Percentiles rank a stretch among this genome's conserved stretches.
phyloP scores from a whole-genome alignment of 2,888 invertebrate species.

The Coelopa pilipes region DNA sequence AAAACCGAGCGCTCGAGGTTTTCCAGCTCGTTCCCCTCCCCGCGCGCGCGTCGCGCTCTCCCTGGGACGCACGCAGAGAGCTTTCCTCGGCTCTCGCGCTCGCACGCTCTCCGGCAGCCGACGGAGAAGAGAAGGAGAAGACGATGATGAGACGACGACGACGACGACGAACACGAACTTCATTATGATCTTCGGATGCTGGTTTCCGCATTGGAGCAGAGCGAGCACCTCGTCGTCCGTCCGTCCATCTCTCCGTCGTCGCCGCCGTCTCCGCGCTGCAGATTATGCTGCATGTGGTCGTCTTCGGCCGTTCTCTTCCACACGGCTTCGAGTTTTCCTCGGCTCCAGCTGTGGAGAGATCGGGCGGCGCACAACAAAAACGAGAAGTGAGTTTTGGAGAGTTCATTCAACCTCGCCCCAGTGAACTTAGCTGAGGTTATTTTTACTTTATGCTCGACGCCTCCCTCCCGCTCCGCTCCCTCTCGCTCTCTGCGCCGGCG shows the following conservation, averaged over 20 bases:
- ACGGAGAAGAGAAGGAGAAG: no score
- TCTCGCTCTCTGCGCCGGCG: slow-evolving; percentile 6
- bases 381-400: slow-evolving; percentile 45
- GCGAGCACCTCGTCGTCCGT: neutral
- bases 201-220: slow-evolving; percentile 32
- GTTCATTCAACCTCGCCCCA: slow-evolving; percentile 68
- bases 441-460: slow-evolving; percentile 55
- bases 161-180: slow-evolving; percentile 2
- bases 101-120: slow-evolving; percentile 17
- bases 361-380: slow-evolving; percentile 36
- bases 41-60: neutral
- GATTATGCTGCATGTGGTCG: slow-evolving; percentile 2
- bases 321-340: slow-evolving; percentile 12
- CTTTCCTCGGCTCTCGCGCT: neutral
- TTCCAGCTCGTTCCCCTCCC: neutral
- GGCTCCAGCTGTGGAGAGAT: slow-evolving; percentile 19
- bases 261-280: neutral
- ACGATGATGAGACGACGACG: no score
- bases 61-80: neutral
- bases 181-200: slow-evolving; percentile 34
- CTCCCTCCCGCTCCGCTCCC: slow-evolving; percentile 16
- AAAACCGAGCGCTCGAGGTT: neutral
- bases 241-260: slow-evolving; percentile 12
- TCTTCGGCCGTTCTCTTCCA: neutral
- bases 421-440: slow-evolving; percentile 68